These are phyloP conservation scores for Phylloscopus whistleri DNA, from an alignment of 2,113 vertebrate species.

Conservation along the genomic window DNA sequence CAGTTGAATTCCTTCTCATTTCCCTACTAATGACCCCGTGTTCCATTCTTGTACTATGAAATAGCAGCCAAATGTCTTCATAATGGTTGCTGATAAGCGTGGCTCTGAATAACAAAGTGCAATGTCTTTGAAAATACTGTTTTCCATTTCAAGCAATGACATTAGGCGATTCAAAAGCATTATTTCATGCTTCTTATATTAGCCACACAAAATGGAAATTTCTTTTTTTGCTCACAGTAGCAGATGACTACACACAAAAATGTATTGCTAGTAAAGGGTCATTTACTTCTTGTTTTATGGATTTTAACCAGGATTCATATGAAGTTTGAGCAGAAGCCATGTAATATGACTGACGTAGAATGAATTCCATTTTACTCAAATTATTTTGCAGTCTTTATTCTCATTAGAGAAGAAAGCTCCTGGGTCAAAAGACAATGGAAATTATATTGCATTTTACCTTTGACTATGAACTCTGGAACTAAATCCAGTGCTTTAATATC, in stretches of 20 bases:
- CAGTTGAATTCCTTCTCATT: not conserved
- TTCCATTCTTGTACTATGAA: not conserved
- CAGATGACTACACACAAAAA: slow-evolving; percentile 21
- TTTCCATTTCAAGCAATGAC: slow-evolving; percentile 10
- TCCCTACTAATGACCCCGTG: not conserved
- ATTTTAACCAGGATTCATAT: not conserved
- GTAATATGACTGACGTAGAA: not conserved
- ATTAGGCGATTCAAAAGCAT: not conserved
- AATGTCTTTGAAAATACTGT: not conserved
- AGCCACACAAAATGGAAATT: not conserved
- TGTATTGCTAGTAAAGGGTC: not conserved
- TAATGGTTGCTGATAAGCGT: not conserved
- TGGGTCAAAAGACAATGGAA: not conserved
- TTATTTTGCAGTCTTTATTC: not conserved
- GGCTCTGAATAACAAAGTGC: not conserved
- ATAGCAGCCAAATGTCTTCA: not conserved
- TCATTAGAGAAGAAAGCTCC: not conserved
- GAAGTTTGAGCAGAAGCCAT: not conserved
- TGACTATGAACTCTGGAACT: not conserved
- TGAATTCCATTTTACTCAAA: not conserved
- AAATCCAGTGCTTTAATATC: not conserved
- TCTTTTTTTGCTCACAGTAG: not conserved
- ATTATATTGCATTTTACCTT: not conserved
- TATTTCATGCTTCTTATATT: not conserved
- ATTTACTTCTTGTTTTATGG: not conserved